These are phyloP conservation scores for Cosmorhoe ocellata DNA, from an alignment of 2,888 invertebrate species.

Conservation along the genomic window DNA sequence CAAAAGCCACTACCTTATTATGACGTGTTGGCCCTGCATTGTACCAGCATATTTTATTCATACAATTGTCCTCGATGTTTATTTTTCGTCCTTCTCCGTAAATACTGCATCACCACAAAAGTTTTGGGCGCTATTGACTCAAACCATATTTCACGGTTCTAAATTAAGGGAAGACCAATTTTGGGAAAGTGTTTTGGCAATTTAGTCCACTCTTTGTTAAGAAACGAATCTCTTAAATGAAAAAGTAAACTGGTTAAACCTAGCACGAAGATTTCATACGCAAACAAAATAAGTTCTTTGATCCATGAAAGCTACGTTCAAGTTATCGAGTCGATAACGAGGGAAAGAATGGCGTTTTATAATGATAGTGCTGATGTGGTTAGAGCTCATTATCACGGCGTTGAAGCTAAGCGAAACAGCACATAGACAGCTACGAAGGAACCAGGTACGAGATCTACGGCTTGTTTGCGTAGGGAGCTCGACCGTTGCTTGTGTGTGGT, in stretches of 20 bases:
- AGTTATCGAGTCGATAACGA: slow-evolving; percentile 69
- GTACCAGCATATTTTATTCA: slow-evolving; percentile 75
- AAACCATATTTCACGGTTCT: slow-evolving; percentile 72
- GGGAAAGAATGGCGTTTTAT: slow-evolving; percentile 70
- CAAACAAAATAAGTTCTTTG: slow-evolving; percentile 48
- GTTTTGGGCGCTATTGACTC: slow-evolving; percentile 63
- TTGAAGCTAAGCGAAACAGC: slow-evolving; percentile 60
- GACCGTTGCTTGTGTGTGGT: slow-evolving; percentile 70
- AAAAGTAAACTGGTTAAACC: slow-evolving; percentile 16
- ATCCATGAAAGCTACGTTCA: slow-evolving; percentile 57
- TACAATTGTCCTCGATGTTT: slow-evolving; percentile 73
- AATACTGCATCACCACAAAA: slow-evolving; percentile 72
- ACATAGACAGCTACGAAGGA: slow-evolving; percentile 55
- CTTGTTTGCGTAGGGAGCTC: slow-evolving; percentile 68
- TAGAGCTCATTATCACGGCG: slow-evolving; percentile 67
- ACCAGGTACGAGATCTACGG: slow-evolving; percentile 51
- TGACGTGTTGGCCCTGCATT: slow-evolving; percentile 78
- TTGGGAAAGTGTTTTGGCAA: slow-evolving; percentile 54
- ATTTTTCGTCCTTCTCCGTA: slow-evolving; percentile 77
- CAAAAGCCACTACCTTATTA: slow-evolving; percentile 79
- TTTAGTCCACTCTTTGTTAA: slow-evolving; percentile 27
- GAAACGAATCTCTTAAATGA: not conserved
- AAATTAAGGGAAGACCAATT: slow-evolving; percentile 58
- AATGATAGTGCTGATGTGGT: slow-evolving; percentile 70
- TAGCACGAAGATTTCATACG: slow-evolving; percentile 35